Evolutionary conservation across 2,797 vertebrate species (phyloP), one percentile per base, ranked within the genome.

Genomic region (Chelon labrosus): DNA sequence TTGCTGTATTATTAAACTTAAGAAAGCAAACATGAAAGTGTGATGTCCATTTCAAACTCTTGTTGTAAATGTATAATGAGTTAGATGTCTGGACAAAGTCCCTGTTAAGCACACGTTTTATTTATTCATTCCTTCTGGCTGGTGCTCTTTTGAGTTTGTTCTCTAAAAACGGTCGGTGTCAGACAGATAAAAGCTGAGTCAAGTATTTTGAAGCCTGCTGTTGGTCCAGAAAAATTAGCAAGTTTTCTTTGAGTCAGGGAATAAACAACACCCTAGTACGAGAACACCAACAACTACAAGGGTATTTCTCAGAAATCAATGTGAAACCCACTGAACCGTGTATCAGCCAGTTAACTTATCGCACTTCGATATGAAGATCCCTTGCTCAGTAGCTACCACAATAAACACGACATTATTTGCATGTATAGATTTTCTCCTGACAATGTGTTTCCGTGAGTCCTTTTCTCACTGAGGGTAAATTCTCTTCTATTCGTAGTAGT

Each of bases 351-450:
- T 77, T 81, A 75, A 70, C 56, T 71, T 77, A 69, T 63, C 75
- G 68, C 62, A 71, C 82, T 82, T 86, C 72, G 64, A 77, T 82
- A 84, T 62, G 42, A 77, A 76, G 64, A 79, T 72, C 52, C 65
- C 16, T 69, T 52, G 20, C 80, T 75, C 72, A 16, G 69, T 66
- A 38, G 75, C 77, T 11, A 71, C 66, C 65, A 71, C 80, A 70
- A 70, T 73, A 77, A 85, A 79, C 61, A 80, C 65, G 60, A 67
- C 56, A 10, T 64, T 35, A 88, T 87, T 89, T 91, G 79, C 85
- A 91, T 89, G 80, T 87, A 88, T 91, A 31, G 88, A 90, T 90
- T 91, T 87, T 61, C 76, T 84, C 56, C 66, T 3, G 35, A 50
- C 39, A 0, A 38, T 44, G 31, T 65, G 63, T 54, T 6, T 80